Evolutionary conservation across 2,797 vertebrate genomes (phyloP).

Genomic region (Coendou prehensilis): DNA sequence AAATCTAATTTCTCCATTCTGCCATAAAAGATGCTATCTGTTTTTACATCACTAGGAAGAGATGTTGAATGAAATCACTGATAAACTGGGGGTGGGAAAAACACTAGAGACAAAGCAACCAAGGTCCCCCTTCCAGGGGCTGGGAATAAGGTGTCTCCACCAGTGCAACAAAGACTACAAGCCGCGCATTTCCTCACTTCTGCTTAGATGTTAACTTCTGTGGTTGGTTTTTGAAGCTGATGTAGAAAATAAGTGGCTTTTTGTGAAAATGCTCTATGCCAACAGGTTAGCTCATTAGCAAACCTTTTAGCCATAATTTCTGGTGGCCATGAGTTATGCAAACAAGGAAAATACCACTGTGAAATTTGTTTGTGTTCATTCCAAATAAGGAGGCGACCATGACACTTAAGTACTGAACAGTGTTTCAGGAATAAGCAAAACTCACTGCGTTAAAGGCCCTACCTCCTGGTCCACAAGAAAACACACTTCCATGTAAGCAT

Average conservation of each 20-base stretch:
- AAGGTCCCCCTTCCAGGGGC: not conserved
- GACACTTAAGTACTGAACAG: not conserved
- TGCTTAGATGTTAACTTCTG: not conserved
- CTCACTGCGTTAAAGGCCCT: not conserved
- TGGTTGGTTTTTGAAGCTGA: not conserved
- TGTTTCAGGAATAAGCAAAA: slow-evolving; percentile 47
- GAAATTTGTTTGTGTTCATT: not conserved
- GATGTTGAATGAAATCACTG: not conserved
- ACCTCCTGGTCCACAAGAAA: not conserved
- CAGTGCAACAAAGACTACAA: not conserved
- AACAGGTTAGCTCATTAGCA: slow-evolving; percentile 1
- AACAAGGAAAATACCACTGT: slow-evolving; percentile 7
- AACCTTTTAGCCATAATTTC: not conserved
- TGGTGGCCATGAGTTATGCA: not conserved
- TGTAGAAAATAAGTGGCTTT: not conserved
- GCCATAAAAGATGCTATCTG: not conserved
- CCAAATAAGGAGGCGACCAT: not conserved
- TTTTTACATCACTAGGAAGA: not conserved
- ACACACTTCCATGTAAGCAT: not conserved
- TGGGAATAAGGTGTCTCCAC: not conserved
- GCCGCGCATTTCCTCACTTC: not conserved
- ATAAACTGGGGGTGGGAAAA: not conserved
- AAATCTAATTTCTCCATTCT: slow-evolving; percentile 7
- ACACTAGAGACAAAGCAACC: not conserved
- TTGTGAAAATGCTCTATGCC: not conserved